These are phyloP conservation scores for Anarsia innoxiella DNA, from an alignment of 2,888 invertebrate species.

Conservation along the genomic window DNA sequence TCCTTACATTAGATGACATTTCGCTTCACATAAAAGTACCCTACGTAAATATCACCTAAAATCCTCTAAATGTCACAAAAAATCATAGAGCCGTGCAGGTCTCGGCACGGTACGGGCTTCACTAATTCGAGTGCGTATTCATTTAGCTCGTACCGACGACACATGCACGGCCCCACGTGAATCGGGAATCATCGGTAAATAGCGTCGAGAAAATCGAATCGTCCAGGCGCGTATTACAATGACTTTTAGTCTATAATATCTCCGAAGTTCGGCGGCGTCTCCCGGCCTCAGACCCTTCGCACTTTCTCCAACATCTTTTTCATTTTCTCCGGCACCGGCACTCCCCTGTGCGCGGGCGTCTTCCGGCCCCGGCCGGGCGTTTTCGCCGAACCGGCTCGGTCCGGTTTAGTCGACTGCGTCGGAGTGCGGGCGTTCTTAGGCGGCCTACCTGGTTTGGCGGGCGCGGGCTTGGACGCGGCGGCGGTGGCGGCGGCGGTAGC, in stretches of 20 bases:
- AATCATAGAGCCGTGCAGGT: no score
- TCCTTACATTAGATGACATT: no score
- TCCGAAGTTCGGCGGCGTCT: not conserved
- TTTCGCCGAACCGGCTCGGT: not conserved
- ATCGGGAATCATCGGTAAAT: not conserved
- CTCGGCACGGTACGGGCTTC: no score
- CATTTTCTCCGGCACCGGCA: conserved; percentile 59
- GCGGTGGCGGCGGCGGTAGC: conserved; percentile 30
- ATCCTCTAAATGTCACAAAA: no score
- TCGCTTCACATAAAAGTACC: no score
- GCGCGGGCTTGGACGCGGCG: conserved; percentile 35
- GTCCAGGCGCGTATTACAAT: no score
- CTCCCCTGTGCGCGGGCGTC: conserved; percentile 42
- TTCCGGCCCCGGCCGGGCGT: conserved; percentile 15
- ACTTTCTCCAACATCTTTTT: conserved; percentile 41
- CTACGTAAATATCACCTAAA: no score
- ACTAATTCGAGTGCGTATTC: no score
- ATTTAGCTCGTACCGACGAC: no score
- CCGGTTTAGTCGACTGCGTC: not conserved
- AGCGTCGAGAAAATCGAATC: not conserved
- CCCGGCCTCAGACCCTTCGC: conserved; percentile 28
- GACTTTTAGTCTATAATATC: no score
- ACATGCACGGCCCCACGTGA: no score
- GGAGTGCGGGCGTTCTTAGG: not conserved
- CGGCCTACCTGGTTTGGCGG: conserved; percentile 38